Evolutionary conservation across 2,888 invertebrate genomes (phyloP), one percentile per base, ranked within the genome.

Genomic region (Drymonia ruficornis): DNA sequence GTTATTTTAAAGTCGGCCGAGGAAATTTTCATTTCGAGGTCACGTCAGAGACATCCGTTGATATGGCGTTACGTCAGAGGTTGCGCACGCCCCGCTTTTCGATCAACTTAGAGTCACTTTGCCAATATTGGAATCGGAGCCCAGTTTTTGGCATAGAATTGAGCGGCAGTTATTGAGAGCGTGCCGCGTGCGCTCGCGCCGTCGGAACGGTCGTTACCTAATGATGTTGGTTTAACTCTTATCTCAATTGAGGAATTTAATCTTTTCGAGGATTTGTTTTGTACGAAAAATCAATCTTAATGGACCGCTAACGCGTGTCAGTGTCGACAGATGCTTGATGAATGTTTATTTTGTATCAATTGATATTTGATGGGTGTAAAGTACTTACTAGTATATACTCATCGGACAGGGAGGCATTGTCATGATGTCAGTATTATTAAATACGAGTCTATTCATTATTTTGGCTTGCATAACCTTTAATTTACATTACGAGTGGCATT

Each of bases 1-100:
- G 76, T 83, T 86, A 86, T 85, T 87, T 86, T 87, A 80, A 81
- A 87, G 74, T 79, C 75, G 75, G 75, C 63, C 78, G 78, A 82
- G 74, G 77, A 80, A 73, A 70, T 73, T 75, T 77, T 69, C 29
- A 67, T 82, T 84, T 85, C 86, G 86, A 87, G 89, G 88, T 86
- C 88, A 79, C 62, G 65, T 67, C 73, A 72, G 76, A 75, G 75
- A 66, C 70, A 76, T 66, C 65, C 69, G 69, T 73, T 73, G 73
- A 78, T 78, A 80, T 70, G 60, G 63, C 66, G 59, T 81, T 81
- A 82, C 81, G 80, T 84, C 84, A 84, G 70, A 65, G 70, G 70
- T 72, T 76, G 74, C 70, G 74, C 75, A 76, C 72, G 73, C 74
- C 72, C 63, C 65, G 52, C 63, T 63, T 65, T 72, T 69, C 34